A percentile compares a stretch with the other conserved stretches of the same genome.
Conservation (phyloP, 64 coral and sea anemone genomes). For the Pocillopora damicornis region DNA sequence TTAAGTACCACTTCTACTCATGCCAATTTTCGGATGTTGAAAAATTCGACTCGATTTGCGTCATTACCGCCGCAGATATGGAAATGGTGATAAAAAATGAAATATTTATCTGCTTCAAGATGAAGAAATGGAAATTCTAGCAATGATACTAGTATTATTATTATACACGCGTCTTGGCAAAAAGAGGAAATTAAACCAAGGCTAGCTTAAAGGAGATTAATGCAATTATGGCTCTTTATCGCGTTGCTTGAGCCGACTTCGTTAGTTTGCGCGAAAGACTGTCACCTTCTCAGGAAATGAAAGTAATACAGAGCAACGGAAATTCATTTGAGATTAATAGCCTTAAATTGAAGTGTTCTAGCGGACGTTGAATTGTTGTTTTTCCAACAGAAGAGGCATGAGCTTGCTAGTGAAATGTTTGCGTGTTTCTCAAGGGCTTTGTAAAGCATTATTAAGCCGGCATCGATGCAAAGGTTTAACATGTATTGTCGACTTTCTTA, state of each 20-base stretch:
- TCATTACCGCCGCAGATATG: neutral
- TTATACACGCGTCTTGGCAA: constrained; percentile 12
- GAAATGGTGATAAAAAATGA: neutral
- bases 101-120: neutral
- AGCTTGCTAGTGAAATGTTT: constrained; percentile 36
- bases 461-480: constrained; percentile 66
- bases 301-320: constrained; percentile 24
- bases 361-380: neutral
- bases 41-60: constrained; percentile 3
- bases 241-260: constrained; percentile 20
- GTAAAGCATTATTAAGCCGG: constrained; percentile 47
- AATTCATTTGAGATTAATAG: constrained; percentile 35
- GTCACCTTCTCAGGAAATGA: constrained; percentile 41
- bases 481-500: constrained; percentile 66
- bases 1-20: constrained; percentile 10
- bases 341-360: constrained; percentile 14
- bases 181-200: constrained; percentile 46
- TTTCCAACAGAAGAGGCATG: neutral
- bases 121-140: constrained; percentile 7
- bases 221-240: constrained; percentile 43
- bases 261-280: constrained; percentile 11
- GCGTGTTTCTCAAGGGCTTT: constrained; percentile 57
- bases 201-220: constrained; percentile 33
- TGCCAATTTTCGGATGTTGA: neutral
- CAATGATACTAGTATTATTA: neutral